Evolutionary conservation across 2,888 invertebrate genomes (phyloP), one percentile per base, ranked within the genome.

Genomic region (Nephrocerus scutellatus): DNA sequence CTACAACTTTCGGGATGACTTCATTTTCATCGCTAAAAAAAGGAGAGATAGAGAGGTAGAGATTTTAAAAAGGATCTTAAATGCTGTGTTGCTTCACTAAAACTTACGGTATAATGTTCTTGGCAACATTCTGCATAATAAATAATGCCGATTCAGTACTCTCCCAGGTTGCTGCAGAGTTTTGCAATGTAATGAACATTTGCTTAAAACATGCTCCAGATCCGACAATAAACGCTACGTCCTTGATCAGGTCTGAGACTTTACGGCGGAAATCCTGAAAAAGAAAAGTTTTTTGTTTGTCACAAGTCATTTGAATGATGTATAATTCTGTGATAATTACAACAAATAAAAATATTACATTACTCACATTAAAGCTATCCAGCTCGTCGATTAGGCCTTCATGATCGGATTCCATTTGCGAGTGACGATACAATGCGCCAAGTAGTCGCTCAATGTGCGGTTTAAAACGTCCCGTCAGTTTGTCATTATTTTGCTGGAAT

Each of bases 191-290:
- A 1, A 81, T 65, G 61, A 87, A 87, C 85, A 92, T 91, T 72
- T 93, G 90, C 38, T 84, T 76, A 66, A 96, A 93, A 63, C 91
- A 91, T 21, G 84, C 80, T 44, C 85, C 84, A 20, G 93, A 92
- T 2, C 95, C 93, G 45, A 96, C 86, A 37, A 97, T 88, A 69
- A 96, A 97, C 26, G 93, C 89, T 30, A 97, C 89, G 63, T 98
- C 97, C 64, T 93, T 92, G 47, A 97, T 86, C 40, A 97, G 72
- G 62, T 97, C 96, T 20, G 86, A 84, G 13, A 92, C 92, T 60
- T 90, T 82, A 50, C 76, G 71, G 47, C 98, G 78, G 68, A 76
- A 93, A 74, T 72, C 88, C 77, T 78, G 33, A 8, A 44, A 43
- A 22, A 16, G 10, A 32, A 30, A 19, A 24, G 10, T 8, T 10